Evolutionary conservation across 2,113 vertebrate genomes (phyloP), one percentile per base, ranked within the genome.

Genomic region (Erpornis zantholeuca): DNA sequence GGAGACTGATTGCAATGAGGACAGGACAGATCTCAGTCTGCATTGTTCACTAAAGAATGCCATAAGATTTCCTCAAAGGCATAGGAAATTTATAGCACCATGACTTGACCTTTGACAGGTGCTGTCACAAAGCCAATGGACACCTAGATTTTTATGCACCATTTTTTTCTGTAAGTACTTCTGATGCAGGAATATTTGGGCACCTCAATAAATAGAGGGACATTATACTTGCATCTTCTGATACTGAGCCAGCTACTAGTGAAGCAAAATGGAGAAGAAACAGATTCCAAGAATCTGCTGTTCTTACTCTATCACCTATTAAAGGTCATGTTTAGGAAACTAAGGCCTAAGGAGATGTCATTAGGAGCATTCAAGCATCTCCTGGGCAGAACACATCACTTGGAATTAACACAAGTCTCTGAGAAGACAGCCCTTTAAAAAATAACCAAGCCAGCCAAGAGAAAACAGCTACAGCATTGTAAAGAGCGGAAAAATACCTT

Each of bases 71-170:
- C 38, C n/a, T 15, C 28, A 68, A 35, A 65, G 36, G 36, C 29
- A 53, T 7, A 64, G 31, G 8, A 65, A 73, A 31, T 15, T 3
- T 0, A 0, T 11, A 57, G 28, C n/a, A 70, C 20, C 11, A 9
- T 16, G 10, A 54, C 36, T 47, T 66, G 38, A 25, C 45, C 28
- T 71, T 86, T 54, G 47, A 42, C 31, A 45, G 33, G 12, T 54
- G 16, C n/a, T 63, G 14, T 60, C 49, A 79, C 29, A 76, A 65
- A 49, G 23, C 20, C 12, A 35, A 14, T 4, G 9, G 31, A 70
- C 31, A 35, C 4, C 0, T 7, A n/a, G 8, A 2, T 44, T 61
- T 72, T 49, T 38, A 44, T n/a, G 17, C 27, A 40, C 28, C 9
- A 21, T 44, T n/a, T 22, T 50, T 54, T 28, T 52, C 2, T 14